Evolutionary conservation across 2,113 vertebrate genomes (phyloP), one percentile per base, ranked within the genome.

Genomic region (Dasyornis broadbenti): DNA sequence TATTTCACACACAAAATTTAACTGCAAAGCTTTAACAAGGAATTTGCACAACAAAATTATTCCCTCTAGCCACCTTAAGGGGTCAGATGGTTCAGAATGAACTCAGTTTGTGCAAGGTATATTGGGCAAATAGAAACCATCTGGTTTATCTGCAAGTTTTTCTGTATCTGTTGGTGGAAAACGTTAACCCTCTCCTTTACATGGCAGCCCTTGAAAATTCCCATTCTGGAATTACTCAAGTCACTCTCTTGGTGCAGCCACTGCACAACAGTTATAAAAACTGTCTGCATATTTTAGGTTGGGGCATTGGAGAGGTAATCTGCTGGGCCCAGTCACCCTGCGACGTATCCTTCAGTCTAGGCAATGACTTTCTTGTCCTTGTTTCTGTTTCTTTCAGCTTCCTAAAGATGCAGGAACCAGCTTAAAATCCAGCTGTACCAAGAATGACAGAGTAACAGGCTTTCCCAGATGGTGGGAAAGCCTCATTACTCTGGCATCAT

Each of bases 1-100:
- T 40, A 92, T 89, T 94, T 79, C 81, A 85, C 63, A 80, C 61
- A 91, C 76, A 82, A 85, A 83, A 94, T 92, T 86, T 88, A 92
- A 87, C 89, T 93, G 76, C 70, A 86, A 86, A 69, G 53, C 44
- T 83, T 92, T 92, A 96, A 76, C 37, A 79, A 53, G 78, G 73
- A 93, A 89, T 92, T 86, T 90, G 66, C 71, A 94, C 93, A 93
- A 86, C 80, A 24, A 86, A 92, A 79, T 86, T 6, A 70, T 92
- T 94, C 79, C 71, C 65, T 81, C 40, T 73, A 87, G 66, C 75
- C 89, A 94, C 91, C 82, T 92, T 91, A 88, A 95, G 57, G 4
- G 13, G 84, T 91, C 83, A 95, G 59, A 52, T 59, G 40, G 23
- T 53, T 86, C 79, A 86, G 81, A 93, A 76, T 56, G 3, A 75